Conservation (phyloP, 2,797 vertebrate genomes). For the Chiloscyllium punctatum region DNA sequence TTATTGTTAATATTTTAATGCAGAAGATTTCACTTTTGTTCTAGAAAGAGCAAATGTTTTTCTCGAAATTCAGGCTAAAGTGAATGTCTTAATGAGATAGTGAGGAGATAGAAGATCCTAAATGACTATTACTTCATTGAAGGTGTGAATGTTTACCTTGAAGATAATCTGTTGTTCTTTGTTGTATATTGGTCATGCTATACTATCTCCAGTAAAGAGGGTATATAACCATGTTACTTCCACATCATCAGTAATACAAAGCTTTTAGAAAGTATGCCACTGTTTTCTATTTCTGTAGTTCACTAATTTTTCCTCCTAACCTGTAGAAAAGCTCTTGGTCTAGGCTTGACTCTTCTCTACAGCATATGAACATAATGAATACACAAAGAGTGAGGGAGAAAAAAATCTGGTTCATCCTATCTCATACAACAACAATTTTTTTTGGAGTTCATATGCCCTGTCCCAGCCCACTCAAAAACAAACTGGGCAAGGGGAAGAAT, state of each 20-base stretch:
- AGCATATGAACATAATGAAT: background rate
- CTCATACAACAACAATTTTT: background rate
- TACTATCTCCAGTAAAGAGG: background rate
- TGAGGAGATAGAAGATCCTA: background rate
- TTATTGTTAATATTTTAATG: background rate
- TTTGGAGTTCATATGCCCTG: background rate
- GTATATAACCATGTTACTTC: background rate
- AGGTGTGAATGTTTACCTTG: background rate
- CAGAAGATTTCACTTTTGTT: background rate
- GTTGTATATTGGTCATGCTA: background rate
- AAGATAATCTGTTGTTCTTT: background rate
- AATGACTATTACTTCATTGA: background rate
- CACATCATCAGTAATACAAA: background rate
- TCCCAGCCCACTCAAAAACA: background rate
- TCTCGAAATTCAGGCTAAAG: background rate
- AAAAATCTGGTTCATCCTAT: background rate
- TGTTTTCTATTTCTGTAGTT: background rate
- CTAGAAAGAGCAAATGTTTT: background rate
- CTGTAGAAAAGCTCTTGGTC: background rate
- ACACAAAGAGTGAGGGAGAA: background rate
- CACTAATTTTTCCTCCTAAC: background rate
- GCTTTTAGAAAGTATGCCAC: too few relatives aligned
- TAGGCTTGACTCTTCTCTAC: background rate
- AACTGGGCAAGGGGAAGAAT: background rate
- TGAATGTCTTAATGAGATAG: background rate